Base-by-base conservation (phyloP, 2,888 invertebrate genomes). In the Oscheius sp. region DNA sequence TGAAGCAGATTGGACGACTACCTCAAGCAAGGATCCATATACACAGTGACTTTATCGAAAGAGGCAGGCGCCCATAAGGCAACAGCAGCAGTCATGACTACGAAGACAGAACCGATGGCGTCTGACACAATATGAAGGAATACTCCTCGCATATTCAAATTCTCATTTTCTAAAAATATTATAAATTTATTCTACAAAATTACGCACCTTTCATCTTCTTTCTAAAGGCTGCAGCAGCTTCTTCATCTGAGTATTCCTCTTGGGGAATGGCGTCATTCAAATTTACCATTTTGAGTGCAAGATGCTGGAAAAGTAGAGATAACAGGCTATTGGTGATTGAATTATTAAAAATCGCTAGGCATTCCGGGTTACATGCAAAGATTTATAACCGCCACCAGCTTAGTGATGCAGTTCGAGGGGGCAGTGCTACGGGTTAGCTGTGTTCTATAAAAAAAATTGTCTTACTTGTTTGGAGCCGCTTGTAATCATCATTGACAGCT, bases 91-190 rank as follows among this genome's bases (percentile, higher is more conserved):
- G 95, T 95, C 59, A 93, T 92, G 56, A 95, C 93, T 13, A 96
- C 96, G 83, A 96, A 94, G 1, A 95, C 92, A 0, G 95, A 95
- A 69, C 99, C 99, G 61, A 99, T 91, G 23, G 98, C 98, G 91
- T 99, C 99, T 61, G 97, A 96, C 46, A 99, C 90, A 3, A 99
- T 94, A 89, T 99, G 99, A 70, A 99, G 91, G 89, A 98, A 99
- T n/a, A 98, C 98, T n/a, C 97, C 99, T 70, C 95, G 93, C 96
- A 99, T 99, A 89, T 99, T 99, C 93, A 99, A 93, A 89, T 96
- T 94, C 1, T 93, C 93, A 0, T 93, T 92, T 16, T 70, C 82
- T 78, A 69, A 76, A 75, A 29, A 27, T 7, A 61, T 1, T 6
- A 2, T n/a, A n/a, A n/a, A n/a, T 21, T n/a, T 43, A 45, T 1